Conservation (phyloP, 2,113 vertebrate genomes). For the Vicugna pacos region DNA sequence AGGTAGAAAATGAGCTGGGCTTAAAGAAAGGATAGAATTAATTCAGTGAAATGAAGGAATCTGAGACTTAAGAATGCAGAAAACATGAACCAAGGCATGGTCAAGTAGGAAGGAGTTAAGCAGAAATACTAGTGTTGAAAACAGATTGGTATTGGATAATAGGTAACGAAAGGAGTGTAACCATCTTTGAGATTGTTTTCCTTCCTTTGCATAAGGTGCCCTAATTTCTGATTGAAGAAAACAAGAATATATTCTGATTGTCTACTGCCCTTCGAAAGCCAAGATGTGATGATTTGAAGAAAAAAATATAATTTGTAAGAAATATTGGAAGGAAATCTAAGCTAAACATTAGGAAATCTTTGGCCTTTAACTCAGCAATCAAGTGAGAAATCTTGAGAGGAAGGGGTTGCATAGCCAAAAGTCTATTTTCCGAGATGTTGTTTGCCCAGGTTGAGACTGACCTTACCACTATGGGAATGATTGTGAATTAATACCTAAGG, state of each 20-base stretch:
- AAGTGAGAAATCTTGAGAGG: constrained; percentile 27
- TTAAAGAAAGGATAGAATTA: not conserved
- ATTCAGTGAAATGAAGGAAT: not conserved
- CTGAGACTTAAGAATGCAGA: not conserved
- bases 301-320: not conserved
- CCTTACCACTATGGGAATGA: not conserved
- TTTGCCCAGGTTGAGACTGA: not conserved
- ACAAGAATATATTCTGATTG: not conserved
- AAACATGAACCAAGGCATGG: not conserved
- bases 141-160: not conserved
- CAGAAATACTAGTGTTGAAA: not conserved
- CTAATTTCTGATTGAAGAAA: constrained; percentile 24
- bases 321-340: constrained; percentile 30
- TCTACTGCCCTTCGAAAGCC: not conserved
- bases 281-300: constrained; percentile 23
- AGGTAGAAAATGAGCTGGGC: not conserved
- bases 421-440: not conserved
- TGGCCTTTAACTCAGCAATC: constrained; percentile 37
- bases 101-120: not conserved
- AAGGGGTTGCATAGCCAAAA: not conserved
- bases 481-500: constrained; percentile 9
- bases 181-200: constrained; percentile 43
- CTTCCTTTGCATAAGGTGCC: constrained; percentile 12
- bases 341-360: not conserved
- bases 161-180: not conserved